Evolutionary conservation across 2,888 invertebrate genomes (phyloP).

Genomic region (Rhagonycha lutea): DNA sequence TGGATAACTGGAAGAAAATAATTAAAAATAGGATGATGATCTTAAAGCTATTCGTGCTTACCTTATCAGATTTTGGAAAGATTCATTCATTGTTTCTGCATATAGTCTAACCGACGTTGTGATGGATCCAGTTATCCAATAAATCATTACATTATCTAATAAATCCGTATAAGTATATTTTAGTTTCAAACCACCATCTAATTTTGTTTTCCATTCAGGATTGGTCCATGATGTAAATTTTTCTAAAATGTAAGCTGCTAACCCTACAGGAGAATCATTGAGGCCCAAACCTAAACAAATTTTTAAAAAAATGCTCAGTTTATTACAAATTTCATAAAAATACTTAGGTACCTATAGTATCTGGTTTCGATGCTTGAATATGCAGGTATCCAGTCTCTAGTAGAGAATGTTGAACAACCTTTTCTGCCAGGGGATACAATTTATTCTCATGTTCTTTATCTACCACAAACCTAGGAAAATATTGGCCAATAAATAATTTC

Average conservation of each 20-base stretch:
- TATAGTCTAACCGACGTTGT: conserved; percentile 78
- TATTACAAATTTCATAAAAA: neutral
- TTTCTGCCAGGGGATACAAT: conserved; percentile 56
- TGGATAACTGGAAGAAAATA: conserved; percentile 61
- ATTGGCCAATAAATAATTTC: conserved; percentile 27
- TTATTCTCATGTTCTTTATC: conserved; percentile 56
- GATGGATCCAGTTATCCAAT: conserved; percentile 76
- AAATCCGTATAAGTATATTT: conserved; percentile 72
- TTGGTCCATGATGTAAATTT: conserved; percentile 83
- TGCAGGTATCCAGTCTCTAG: conserved; percentile 70
- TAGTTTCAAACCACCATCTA: conserved; percentile 70
- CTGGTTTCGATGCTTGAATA: conserved; percentile 87
- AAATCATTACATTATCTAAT: conserved; percentile 81
- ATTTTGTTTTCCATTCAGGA: conserved; percentile 52
- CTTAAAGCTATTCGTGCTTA: conserved; percentile 17
- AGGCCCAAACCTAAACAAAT: conserved; percentile 64
- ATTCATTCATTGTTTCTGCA: conserved; percentile 62
- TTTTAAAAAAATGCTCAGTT: neutral
- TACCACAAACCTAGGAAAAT: conserved; percentile 43
- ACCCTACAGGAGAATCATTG: conserved; percentile 78
- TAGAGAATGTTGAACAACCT: conserved; percentile 54
- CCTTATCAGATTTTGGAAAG: conserved; percentile 29
- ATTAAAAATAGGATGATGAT: neutral
- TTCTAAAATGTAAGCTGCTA: conserved; percentile 89
- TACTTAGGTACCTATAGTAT: conserved; percentile 75